Evolutionary conservation across 2,797 vertebrate species (phyloP).

Genomic region (Microctenopoma steveboyesi): DNA sequence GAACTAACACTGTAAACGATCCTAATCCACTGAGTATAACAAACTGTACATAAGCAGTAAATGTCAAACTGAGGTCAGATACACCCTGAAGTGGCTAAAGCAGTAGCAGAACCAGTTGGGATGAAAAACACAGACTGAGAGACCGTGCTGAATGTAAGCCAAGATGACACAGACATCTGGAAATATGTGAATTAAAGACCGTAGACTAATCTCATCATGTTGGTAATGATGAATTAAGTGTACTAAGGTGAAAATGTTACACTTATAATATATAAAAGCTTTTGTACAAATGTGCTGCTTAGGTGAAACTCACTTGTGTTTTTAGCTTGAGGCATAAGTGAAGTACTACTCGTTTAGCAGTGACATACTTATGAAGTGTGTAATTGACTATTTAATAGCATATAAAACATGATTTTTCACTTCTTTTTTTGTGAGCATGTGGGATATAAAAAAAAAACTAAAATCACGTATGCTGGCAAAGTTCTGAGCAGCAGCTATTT

Average conservation of each 20-base stretch:
- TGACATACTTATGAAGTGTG: not conserved
- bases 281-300: not conserved
- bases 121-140: slow-evolving; percentile 4
- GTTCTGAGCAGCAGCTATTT: slow-evolving; percentile 1
- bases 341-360: not conserved
- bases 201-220: no score
- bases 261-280: no score
- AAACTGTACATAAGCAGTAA: not conserved
- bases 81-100: not conserved
- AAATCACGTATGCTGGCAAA: not conserved
- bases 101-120: not conserved
- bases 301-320: no score
- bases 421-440: slow-evolving; percentile 10
- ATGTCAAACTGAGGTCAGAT: not conserved
- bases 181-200: not conserved
- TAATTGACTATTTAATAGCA: not conserved
- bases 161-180: not conserved
- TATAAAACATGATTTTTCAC: not conserved
- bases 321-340: no score
- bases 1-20: not conserved
- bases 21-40: not conserved
- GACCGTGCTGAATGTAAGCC: not conserved
- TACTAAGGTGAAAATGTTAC: no score
- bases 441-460: slow-evolving; percentile 11
- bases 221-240: no score